These are phyloP conservation scores for Philhelius pedissequus DNA, from an alignment of 2,888 invertebrate genomes.

Conservation along the genomic window DNA sequence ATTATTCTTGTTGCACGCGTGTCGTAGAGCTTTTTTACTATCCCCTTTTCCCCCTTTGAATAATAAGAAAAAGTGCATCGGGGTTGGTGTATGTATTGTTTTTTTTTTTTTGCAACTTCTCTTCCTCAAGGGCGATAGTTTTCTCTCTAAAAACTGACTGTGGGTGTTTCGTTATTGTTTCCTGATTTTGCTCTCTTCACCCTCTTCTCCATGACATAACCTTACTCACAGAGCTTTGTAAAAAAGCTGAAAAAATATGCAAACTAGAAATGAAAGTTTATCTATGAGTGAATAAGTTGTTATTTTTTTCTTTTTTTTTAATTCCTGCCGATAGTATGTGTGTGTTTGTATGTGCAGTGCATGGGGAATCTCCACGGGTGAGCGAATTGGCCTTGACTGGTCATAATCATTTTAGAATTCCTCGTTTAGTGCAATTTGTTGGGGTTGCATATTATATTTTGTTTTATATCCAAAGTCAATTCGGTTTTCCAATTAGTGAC, in stretches of 20 bases:
- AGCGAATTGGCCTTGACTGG: conserved; percentile 71
- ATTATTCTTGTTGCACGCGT: conserved; percentile 53
- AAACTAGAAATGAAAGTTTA: conserved; percentile 44
- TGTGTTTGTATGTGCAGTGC: background rate
- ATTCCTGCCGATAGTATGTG: background rate
- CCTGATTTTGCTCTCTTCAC: background rate
- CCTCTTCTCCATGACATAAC: conserved; percentile 3
- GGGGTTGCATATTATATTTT: conserved; percentile 37
- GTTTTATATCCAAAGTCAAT: background rate
- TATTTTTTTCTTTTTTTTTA: background rate
- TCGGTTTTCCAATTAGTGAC: conserved; percentile 12
- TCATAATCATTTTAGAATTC: conserved; percentile 69
- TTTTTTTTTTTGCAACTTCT: background rate
- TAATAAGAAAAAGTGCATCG: background rate
- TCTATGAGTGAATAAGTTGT: background rate
- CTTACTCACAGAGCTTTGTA: background rate
- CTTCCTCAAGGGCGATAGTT: conserved; percentile 31
- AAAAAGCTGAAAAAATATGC: conserved; percentile 41
- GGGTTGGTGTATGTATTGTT: background rate
- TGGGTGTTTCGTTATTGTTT: conserved; percentile 44
- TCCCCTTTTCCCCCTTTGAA: conserved; percentile 5
- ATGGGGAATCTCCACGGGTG: conserved; percentile 54
- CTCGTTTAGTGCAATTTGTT: conserved; percentile 34
- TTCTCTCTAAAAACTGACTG: conserved; percentile 7
- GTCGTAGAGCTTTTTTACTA: conserved; percentile 42